Evolutionary conservation across 23 tunicate species (phyloP), one percentile per base, ranked within the genome.

Genomic region (Styela clava): DNA sequence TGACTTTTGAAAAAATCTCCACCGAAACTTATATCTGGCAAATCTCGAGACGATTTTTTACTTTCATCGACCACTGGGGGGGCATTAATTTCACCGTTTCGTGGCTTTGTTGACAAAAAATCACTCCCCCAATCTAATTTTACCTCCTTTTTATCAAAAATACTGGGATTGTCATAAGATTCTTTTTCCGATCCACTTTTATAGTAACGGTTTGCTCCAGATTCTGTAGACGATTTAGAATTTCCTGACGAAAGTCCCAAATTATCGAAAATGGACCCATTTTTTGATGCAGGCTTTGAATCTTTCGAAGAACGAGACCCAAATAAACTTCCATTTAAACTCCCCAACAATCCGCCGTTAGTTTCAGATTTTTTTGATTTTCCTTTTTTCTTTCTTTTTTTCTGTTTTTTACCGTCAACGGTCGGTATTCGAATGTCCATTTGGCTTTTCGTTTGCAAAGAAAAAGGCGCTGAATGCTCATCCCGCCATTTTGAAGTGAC

Each of bases 381-480:
- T 5, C 56, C 56, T 44, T 44, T 44, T 12, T 12, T 7, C 12
- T 44, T 44, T 44, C 12, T 44, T 12, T 44, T 44, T 44, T 44
- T 44, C 56, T 44, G 56, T 44, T 44, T 44, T 44, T 34, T 71
- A 22, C 37, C 77, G 35, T 71, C 67, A 16, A 26, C 29, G 9
- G 81, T 36, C 2, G 81, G 81, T 29, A 76, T 22, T 33, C 81
- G 64, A 23, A 76, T 21, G 18, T 76, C 65, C 81, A 76, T 76
- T 26, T 76, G 81, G 27, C 81, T 76, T 76, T 76, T 51, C 12
- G 67, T 76, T 44, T 76, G 62, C 63, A 24, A 51, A 9, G 81
- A 44, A 44, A 76, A 76, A 35, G 81, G 81, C 9, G 30, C 81
- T 24, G 81, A 76, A 44, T 33, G 52, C 26, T 76, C 81, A 29